phyloP scores from a whole-genome alignment of 2,113 vertebrate species.

The Narcine bancroftii region DNA sequence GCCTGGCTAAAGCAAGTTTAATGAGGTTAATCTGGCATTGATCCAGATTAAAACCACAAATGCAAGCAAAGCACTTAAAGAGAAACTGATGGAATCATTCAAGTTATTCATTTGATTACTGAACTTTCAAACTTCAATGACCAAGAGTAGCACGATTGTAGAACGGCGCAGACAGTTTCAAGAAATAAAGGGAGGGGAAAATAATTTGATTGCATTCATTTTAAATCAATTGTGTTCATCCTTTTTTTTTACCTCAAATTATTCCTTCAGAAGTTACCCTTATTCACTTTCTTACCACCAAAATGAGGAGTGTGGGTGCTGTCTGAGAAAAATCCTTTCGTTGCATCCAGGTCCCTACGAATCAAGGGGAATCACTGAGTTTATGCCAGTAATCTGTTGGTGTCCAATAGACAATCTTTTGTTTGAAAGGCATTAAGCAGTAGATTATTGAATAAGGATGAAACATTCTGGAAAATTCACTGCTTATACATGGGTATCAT shows the following conservation, averaged over 20 bases:
- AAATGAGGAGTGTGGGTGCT: not conserved
- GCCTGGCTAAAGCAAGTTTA: not conserved
- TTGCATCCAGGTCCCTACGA: not conserved
- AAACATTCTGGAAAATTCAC: not conserved
- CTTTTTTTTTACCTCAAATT: not conserved
- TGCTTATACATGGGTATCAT: not conserved
- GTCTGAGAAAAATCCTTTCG: not conserved
- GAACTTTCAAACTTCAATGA: not conserved
- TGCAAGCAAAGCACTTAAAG: not conserved
- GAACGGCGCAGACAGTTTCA: not conserved
- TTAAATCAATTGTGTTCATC: not conserved
- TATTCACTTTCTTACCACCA: not conserved
- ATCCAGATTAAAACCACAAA: not conserved
- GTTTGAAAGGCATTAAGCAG: not conserved
- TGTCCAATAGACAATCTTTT: not conserved
- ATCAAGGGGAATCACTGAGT: not conserved
- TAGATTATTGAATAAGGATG: not conserved
- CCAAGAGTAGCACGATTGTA: not conserved
- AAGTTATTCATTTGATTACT: not conserved
- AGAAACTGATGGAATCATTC: not conserved
- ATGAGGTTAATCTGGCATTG: not conserved
- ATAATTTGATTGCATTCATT: not conserved
- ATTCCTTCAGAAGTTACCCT: not conserved
- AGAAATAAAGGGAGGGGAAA: not conserved
- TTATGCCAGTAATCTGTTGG: not conserved